Conservation (phyloP, 2,113 vertebrate genomes). For the Nymphicus hollandicus region DNA sequence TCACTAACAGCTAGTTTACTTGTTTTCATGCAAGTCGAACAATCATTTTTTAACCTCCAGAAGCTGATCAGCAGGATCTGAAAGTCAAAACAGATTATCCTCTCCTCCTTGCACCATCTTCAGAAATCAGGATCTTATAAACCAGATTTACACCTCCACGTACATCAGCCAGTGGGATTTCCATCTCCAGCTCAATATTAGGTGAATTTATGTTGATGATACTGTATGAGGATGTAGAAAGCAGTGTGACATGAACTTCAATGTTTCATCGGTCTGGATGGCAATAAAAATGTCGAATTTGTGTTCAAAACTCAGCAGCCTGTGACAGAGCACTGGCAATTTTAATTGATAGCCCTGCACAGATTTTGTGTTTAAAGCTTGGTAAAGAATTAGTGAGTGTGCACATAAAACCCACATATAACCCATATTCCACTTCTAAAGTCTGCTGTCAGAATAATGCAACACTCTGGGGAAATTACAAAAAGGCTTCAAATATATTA, state of each 20-base stretch:
- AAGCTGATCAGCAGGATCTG: not conserved
- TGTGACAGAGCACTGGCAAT: not conserved
- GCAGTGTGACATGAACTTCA: not conserved
- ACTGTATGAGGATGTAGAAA: not conserved
- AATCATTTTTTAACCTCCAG: not conserved
- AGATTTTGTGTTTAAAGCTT: not conserved
- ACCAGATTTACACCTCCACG: not conserved
- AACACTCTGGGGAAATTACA: not conserved
- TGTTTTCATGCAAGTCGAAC: not conserved
- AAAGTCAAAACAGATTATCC: not conserved
- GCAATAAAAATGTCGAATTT: not conserved
- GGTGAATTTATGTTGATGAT: rapidly evolving
- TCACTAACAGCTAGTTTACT: not conserved
- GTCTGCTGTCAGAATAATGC: not conserved
- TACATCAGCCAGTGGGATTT: not conserved
- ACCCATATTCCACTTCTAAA: not conserved
- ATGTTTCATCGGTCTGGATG: not conserved
- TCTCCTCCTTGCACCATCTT: not conserved
- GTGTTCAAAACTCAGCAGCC: not conserved
- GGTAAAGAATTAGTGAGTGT: not conserved
- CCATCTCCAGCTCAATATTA: not conserved
- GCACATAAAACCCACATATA: not conserved
- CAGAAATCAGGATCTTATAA: not conserved
- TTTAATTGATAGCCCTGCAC: not conserved
- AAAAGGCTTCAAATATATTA: not conserved